A percentile compares a stretch with the other conserved stretches of the same genome.
phyloP scores from a whole-genome alignment of 2,888 invertebrate genomes.

The Halictus ligatus region DNA sequence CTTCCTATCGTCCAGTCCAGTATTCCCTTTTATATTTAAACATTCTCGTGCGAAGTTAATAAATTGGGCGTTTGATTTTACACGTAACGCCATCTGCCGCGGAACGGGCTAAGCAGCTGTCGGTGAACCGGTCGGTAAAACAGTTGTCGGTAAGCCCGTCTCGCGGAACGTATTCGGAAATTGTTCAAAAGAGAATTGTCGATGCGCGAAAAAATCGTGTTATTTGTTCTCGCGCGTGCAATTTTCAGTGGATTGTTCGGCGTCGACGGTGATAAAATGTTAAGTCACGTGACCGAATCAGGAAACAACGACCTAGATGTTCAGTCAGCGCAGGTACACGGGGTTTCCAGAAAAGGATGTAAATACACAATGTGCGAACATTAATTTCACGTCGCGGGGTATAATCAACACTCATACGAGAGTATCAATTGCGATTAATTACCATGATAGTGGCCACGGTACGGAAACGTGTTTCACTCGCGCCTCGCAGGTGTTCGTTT shows the following conservation, averaged over 20 bases:
- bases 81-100: slow-evolving; percentile 28
- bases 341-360: not conserved
- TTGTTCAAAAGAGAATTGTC: not conserved
- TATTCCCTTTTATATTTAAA: not conserved
- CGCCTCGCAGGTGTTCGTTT: slow-evolving; percentile 41
- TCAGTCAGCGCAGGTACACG: slow-evolving; percentile 2
- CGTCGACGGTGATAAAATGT: not conserved
- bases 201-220: not conserved
- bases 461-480: slow-evolving; percentile 43
- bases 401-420: slow-evolving; percentile 43
- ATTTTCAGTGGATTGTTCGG: not conserved
- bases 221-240: not conserved
- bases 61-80: not conserved
- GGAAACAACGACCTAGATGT: slow-evolving; percentile 44
- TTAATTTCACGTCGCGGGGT: slow-evolving; percentile 43
- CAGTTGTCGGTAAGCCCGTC: slow-evolving; percentile 16
- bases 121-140: not conserved
- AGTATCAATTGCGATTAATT: slow-evolving; percentile 59
- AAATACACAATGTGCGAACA: slow-evolving; percentile 38
- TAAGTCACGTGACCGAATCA: slow-evolving; percentile 14
- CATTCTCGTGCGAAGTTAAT: not conserved
- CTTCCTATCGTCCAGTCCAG: not conserved
- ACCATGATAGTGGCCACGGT: slow-evolving; percentile 34
- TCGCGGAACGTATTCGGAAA: not conserved
- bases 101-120: not conserved